Evolutionary conservation across 2,888 invertebrate genomes (phyloP), one percentile per base, ranked within the genome.

Genomic region (Perithous albicinctus): DNA sequence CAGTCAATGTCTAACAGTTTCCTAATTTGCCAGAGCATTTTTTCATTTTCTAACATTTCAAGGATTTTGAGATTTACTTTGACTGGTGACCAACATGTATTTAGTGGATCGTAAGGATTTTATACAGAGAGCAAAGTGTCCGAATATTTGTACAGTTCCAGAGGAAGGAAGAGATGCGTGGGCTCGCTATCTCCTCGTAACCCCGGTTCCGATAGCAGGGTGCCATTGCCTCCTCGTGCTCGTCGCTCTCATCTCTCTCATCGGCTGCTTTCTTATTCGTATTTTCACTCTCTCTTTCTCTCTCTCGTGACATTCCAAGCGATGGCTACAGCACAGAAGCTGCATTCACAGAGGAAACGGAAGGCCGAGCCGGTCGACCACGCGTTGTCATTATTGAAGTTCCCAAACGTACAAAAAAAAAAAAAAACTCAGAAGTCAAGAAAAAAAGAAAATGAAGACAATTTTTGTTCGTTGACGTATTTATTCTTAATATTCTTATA

Each of bases 111-210:
- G 2, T 23, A 10, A 35, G 56, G 5, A 46, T 18, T 46, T 29
- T 32, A 20, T 32, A 29, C 8, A 54, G 29, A 46, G 43, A 46
- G 56, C 43, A 29, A 75, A 18, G 48, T 20, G 12, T 82, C 43
- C 23, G 69, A 43, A 75, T 48, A 35, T 18, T 18, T 46, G 73
- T 51, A 46, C 32, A 63, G 61, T 66, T 64, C 66, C 78, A 82
- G 80, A 87, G 88, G 88, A 89, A 89, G 89, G 88, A 88, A 88
- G 87, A 86, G 85, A 85, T 83, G 87, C 87, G 89, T 89, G 86
- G 89, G 89, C 67, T 29, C n/a, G 48, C 83, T 89, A 88, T 89
- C 88, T 73, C 18, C 78, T 54, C 84, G 84, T 88, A 86, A 83
- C 86, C 86, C 87, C 86, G 85, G 86, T 88, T 85, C 86, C 77